phyloP scores from a whole-genome alignment of 2,888 invertebrate species.

The Epinotia ramella region DNA sequence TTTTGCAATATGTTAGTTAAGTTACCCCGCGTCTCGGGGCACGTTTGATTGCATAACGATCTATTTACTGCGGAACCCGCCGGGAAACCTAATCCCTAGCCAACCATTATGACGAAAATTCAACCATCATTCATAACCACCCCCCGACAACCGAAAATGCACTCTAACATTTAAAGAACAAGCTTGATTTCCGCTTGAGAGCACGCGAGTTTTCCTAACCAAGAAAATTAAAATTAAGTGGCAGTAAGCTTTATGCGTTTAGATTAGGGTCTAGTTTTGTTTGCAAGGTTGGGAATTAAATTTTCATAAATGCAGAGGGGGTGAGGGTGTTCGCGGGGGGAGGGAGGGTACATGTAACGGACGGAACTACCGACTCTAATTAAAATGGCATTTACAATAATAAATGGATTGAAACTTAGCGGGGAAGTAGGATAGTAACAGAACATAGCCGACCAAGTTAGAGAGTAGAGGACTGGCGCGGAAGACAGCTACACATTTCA shows the following conservation, averaged over 20 bases:
- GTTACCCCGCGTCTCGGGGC: slow-evolving; percentile 25
- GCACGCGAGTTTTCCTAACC: slow-evolving; percentile 60
- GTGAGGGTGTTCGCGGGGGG: slow-evolving; percentile 52
- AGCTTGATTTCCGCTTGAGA: slow-evolving; percentile 57
- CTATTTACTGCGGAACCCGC: slow-evolving; percentile 75
- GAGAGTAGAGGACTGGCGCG: background rate
- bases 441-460: background rate
- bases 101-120: slow-evolving; percentile 80
- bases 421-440: slow-evolving; percentile 8
- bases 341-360: slow-evolving; percentile 64
- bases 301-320: slow-evolving; percentile 77
- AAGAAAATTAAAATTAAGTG: slow-evolving; percentile 71
- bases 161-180: slow-evolving; percentile 63
- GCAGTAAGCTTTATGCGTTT: slow-evolving; percentile 70
- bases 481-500: background rate
- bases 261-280: slow-evolving; percentile 76
- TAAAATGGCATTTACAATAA: slow-evolving; percentile 44
- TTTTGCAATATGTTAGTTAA: slow-evolving; percentile 3
- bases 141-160: slow-evolving; percentile 53
- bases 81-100: slow-evolving; percentile 82
- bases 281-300: slow-evolving; percentile 79
- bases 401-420: slow-evolving; percentile 36
- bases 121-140: slow-evolving; percentile 70
- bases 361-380: slow-evolving; percentile 56
- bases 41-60: slow-evolving; percentile 79